Base-by-base conservation (phyloP, 2,888 invertebrate genomes). In the Eupeodes luniger region DNA sequence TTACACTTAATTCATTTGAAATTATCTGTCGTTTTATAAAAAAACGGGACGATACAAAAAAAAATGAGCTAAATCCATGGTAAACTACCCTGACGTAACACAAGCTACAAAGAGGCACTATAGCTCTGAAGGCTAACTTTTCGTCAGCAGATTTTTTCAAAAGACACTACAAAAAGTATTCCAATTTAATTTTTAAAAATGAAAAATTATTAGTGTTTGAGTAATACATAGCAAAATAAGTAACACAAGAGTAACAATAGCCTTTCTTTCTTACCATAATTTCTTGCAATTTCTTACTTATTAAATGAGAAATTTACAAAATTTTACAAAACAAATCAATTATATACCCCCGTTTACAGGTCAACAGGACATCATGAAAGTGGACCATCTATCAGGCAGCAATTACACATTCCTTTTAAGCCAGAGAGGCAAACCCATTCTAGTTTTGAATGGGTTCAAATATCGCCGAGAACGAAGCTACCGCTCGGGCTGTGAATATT, bases 341-440 rank as follows among this genome's bases (percentile, higher is more conserved):
- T 69, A n/a, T 53, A 36, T 55, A 55, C 47, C 72, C 34, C 81
- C 81, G 77, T 57, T 88, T 88, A 75, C 88, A 88, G 88, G 61
- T 80, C 61, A 27, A 47, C 40, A 27, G 3, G 59, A 27, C 10
- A 59, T 44, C 12, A 16, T 16, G 10, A 86, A 80, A 47, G 9
- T 67, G 53, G 69, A 81, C 6, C 59, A 62, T 51, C 27, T 61
- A 6, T 59, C 57, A 3, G 27, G 7, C 11, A 69, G 62, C 47
- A 44, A 61, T 36, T 85, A 76, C 49, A 84, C 81, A 51, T 91
- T 84, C 69, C 77, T 80, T 6, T 72, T 76, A 76, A 91, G 90
- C 78, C 91, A 91, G 87, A 84, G 91, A 59, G 90, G 90, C 51
- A 86, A 84, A 78, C 91, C 91, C 5, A 80, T 91, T 36, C 59